phyloP scores from a whole-genome alignment of 2,113 vertebrate species.

The Melanotaenia duboulayi region DNA sequence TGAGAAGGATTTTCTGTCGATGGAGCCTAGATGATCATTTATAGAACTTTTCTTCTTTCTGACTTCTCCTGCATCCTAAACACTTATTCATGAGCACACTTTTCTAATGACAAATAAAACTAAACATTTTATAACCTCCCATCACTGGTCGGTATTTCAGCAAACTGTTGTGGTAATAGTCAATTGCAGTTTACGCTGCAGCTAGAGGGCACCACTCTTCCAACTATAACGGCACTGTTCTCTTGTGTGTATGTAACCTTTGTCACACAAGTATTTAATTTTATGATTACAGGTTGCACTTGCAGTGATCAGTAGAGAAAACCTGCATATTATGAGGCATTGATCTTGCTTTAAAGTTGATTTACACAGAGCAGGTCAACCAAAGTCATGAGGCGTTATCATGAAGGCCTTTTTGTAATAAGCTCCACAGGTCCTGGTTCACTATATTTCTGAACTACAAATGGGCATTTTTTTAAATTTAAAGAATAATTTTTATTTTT shows the following conservation, averaged over 20 bases:
- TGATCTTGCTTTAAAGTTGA: constrained; percentile 3
- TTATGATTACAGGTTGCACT: constrained; percentile 3
- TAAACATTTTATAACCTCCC: background rate
- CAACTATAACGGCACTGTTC: constrained; percentile 1
- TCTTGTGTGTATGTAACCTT: background rate
- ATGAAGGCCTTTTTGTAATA: constrained; percentile 13
- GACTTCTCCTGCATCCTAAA: background rate
- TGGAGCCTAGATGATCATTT: background rate
- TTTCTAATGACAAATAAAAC: constrained; percentile 8
- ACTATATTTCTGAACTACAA: background rate
- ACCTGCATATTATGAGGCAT: background rate
- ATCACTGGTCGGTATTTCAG: background rate
- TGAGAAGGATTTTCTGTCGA: constrained; percentile 13
- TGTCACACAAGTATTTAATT: background rate
- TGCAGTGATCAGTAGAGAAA: background rate
- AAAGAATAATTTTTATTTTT: constrained; percentile 25
- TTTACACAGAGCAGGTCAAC: constrained; percentile 9
- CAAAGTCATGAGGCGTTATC: constrained; percentile 2
- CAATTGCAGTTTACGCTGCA: constrained; percentile 16
- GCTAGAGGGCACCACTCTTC: constrained; percentile 53
- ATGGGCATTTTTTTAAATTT: constrained; percentile 25
- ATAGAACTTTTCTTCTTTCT: constrained; percentile 3
- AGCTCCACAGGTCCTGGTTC: constrained; percentile 33
- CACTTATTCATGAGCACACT: constrained; percentile 4
- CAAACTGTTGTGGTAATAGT: background rate